These are phyloP conservation scores for Lasioglossum morio DNA, from an alignment of 2,888 invertebrate genomes.

Conservation along the genomic window DNA sequence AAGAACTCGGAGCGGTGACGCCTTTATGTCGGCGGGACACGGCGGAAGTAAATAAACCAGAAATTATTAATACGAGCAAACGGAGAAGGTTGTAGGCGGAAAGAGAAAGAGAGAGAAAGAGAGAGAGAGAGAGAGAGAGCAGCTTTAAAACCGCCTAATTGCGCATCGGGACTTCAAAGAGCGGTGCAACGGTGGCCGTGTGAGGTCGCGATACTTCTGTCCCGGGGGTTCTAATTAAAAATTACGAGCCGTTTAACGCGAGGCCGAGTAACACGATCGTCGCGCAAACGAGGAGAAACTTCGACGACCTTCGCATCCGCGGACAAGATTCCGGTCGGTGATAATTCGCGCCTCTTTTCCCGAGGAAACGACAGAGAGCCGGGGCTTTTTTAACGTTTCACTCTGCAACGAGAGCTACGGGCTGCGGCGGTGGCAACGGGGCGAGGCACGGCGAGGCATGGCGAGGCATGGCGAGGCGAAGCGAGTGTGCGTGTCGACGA, in stretches of 20 bases:
- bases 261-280: conserved; percentile 10
- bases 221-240: conserved; percentile 49
- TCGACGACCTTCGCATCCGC: conserved; percentile 12
- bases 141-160: conserved; percentile 39
- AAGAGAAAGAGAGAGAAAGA: no score
- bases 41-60: conserved; percentile 13
- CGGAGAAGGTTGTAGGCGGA: not conserved
- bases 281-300: conserved; percentile 17
- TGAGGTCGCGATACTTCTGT: conserved; percentile 12
- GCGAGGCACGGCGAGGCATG: not conserved
- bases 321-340: not conserved
- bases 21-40: not conserved
- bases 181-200: not conserved
- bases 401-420: not conserved
- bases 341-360: conserved; percentile 8
- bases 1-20: not conserved
- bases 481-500: conserved; percentile 42
- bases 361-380: conserved; percentile 1
- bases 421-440: not conserved
- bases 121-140: not conserved
- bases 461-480: not conserved
- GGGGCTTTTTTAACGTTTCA: not conserved
- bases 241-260: conserved; percentile 42
- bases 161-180: conserved; percentile 42
- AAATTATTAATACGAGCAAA: conserved; percentile 5